A percentile compares a stretch with the other conserved stretches of the same genome.
Evolutionary conservation across 2,113 vertebrate genomes (phyloP).

Genomic region (Phycodurus eques): DNA sequence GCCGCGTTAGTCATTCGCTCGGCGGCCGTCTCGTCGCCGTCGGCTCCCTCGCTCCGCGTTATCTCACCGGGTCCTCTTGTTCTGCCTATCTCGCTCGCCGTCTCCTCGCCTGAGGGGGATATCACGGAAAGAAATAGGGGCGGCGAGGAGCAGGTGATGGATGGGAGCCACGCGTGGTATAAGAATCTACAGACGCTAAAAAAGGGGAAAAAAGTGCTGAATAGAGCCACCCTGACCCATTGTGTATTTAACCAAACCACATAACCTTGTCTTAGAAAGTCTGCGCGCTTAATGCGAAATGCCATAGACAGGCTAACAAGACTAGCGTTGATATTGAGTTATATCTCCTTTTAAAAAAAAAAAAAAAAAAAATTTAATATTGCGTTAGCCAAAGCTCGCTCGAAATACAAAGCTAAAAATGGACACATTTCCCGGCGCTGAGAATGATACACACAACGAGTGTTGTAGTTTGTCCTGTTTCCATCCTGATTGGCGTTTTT

Average conservation of each 20-base stretch:
- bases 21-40: conserved; percentile 9
- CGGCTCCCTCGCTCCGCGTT: conserved; percentile 30
- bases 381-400: too few species aligned
- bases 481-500: conserved; percentile 36
- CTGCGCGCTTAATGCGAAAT: neutral
- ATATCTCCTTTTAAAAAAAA: too few species aligned
- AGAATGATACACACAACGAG: too few species aligned
- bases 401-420: too few species aligned
- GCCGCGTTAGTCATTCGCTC: conserved; percentile 40
- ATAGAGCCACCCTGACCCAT: neutral
- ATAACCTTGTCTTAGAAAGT: neutral
- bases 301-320: neutral
- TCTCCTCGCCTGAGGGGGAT: conserved; percentile 43
- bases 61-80: conserved; percentile 53
- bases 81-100: conserved; percentile 44
- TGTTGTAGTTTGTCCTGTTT: conserved; percentile 8
- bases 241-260: neutral
- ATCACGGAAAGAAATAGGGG: conserved; percentile 34
- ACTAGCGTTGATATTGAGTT: neutral
- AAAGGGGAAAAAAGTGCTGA: conserved; percentile 6
- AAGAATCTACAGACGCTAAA: conserved; percentile 3
- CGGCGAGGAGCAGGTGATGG: conserved; percentile 36
- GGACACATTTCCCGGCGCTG: too few species aligned
- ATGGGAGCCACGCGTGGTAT: conserved; percentile 12
- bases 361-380: too few species aligned